Percentiles rank a stretch among this genome's conserved stretches.
Evolutionary conservation across 1,140 invertebrate species (phyloP).

Genomic region (Orchesella cincta): DNA sequence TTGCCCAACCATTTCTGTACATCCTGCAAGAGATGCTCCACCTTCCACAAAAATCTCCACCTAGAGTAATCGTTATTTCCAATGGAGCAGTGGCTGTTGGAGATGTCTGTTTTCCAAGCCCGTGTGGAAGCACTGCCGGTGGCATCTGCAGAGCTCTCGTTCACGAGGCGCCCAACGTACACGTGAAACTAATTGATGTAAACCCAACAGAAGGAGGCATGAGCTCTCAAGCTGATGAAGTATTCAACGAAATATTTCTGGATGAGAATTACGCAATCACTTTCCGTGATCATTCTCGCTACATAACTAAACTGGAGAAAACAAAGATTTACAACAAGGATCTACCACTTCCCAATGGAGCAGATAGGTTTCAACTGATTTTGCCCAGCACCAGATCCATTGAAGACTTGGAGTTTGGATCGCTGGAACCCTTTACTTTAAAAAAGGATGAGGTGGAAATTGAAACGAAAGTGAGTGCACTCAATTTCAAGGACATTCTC

Average conservation of each 20-base stretch:
- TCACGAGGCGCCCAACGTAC: not conserved
- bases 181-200: not conserved
- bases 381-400: not conserved
- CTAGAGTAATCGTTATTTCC: not conserved
- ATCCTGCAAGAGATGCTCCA: not conserved
- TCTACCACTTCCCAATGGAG: not conserved
- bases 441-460: not conserved
- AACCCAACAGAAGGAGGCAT: not conserved
- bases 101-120: not conserved
- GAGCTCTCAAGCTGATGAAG: not conserved
- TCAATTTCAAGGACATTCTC: constrained; percentile 14
- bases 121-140: not conserved
- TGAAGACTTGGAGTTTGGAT: constrained; percentile 7
- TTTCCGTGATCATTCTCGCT: not conserved
- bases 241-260: not conserved
- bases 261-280: not conserved
- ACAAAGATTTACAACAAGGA: not conserved
- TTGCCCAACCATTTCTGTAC: not conserved
- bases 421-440: not conserved
- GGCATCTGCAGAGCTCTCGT: not conserved
- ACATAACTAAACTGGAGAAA: constrained; percentile 6
- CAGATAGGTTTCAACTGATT: not conserved
- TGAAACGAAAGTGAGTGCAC: not conserved
- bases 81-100: not conserved
- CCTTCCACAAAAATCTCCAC: not conserved